Base-by-base conservation (phyloP, 2,888 invertebrate genomes). In the Clanis bilineata region DNA sequence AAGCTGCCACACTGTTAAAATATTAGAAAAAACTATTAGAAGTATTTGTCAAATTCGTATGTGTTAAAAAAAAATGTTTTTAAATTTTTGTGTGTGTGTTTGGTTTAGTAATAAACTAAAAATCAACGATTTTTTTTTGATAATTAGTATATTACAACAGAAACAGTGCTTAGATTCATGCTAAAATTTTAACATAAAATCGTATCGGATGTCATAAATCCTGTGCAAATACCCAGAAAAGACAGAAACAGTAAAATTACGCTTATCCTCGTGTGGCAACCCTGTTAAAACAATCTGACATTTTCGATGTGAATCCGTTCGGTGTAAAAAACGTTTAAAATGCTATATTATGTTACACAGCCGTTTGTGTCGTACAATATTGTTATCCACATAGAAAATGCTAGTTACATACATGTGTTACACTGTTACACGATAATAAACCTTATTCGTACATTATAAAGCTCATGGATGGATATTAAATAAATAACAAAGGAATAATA, bases 231-330 rank as follows among this genome's bases (percentile, higher is more conserved):
- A n/a, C n/a, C n/a, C n/a, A n/a, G n/a, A n/a, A n/a, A n/a, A n/a
- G n/a, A n/a, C n/a, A n/a, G n/a, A n/a, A n/a, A n/a, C n/a, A n/a
- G n/a, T 22, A 23, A 9, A 5, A n/a, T 45, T 5, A 5, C 3
- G 10, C 2, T 36, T 6, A 2, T 10, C 36, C 10, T 10, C 9
- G 51, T 51, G 32, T 39, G 47, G 41, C 12, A 61, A 60, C 60
- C 58, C 22, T 61, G 62, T 51, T 18, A 28, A 51, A 47, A 51
- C 28, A 51, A 32, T 51, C 28, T 51, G 28, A 39, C 12, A 56
- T 59, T 55, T 60, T 60, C 57, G 57, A 64, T 64, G 63, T 51
- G 61, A 59, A 22, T 44, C 10, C 28, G 32, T 51, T 47, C 47
- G 15, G 47, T 18, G 3, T 15, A 47, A 7, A 7, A 28, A 47